Conservation (phyloP, 2,888 invertebrate species). For the Thecocarcelia acutangulata region DNA sequence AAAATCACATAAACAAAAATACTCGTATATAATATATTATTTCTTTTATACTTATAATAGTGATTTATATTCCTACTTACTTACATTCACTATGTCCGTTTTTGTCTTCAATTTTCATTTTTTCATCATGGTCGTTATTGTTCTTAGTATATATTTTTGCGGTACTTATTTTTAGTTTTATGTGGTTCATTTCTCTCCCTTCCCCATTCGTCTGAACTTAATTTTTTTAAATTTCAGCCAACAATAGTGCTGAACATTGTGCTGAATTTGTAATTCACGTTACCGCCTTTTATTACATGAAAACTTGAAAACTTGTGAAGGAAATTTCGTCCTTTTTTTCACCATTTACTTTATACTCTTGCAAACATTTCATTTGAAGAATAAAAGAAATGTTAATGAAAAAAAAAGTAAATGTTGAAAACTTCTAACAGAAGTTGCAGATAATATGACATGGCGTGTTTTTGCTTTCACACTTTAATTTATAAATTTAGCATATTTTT, state of each 20-base stretch:
- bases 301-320: conserved; percentile 31
- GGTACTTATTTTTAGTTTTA: conserved; percentile 54
- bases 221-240: conserved; percentile 50
- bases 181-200: not conserved
- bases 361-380: conserved; percentile 33
- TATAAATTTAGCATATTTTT: conserved; percentile 56
- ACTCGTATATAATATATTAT: no score
- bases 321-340: conserved; percentile 38
- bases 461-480: conserved; percentile 62
- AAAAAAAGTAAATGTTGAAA: conserved; percentile 29
- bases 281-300: conserved; percentile 65
- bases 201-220: conserved; percentile 35
- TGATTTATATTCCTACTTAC: not conserved
- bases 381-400: conserved; percentile 29
- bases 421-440: conserved; percentile 47
- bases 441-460: conserved; percentile 67
- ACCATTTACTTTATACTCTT: conserved; percentile 16
- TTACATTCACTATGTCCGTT: not conserved
- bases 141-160: conserved; percentile 71
- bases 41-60: not conserved
- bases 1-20: no score
- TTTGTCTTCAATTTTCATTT: not conserved
- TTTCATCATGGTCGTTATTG: conserved; percentile 70
- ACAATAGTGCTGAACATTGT: conserved; percentile 70
- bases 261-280: conserved; percentile 72